Evolutionary conservation across 2,797 vertebrate species (phyloP).

Genomic region (Ceryle rudis): DNA sequence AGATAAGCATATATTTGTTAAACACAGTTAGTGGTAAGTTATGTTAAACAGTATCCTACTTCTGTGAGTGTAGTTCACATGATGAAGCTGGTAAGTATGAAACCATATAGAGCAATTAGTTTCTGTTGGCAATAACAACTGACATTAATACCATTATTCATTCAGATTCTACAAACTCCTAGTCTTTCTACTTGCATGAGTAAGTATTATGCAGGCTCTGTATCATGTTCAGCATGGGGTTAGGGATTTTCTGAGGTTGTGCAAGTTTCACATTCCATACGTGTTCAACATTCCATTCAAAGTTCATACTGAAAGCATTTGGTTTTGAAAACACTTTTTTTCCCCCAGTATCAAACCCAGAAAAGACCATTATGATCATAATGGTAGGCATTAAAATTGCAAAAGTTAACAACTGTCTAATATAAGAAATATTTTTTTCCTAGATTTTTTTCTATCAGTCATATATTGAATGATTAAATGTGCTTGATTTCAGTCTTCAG

Average conservation of each 20-base stretch:
- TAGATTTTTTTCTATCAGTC: neutral
- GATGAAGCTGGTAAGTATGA: neutral
- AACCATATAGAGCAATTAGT: neutral
- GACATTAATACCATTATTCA: neutral
- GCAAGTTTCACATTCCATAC: neutral
- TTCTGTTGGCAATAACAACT: slow-evolving; percentile 12
- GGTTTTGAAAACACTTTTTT: neutral
- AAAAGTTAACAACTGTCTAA: neutral
- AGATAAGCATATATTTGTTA: slow-evolving; percentile 4
- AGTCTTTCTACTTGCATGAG: neutral
- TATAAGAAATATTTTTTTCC: neutral
- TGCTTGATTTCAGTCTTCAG: neutral
- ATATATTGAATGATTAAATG: neutral
- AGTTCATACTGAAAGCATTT: neutral
- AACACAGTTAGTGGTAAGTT: neutral
- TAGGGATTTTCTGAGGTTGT: neutral
- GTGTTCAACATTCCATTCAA: neutral
- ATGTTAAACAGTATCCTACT: neutral
- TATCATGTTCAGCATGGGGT: neutral
- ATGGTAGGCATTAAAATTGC: neutral
- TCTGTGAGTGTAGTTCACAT: neutral
- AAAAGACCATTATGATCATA: neutral
- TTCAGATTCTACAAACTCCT: neutral
- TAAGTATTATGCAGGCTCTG: neutral
- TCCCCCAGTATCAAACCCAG: neutral